Percentiles rank a stretch among this genome's conserved stretches.
These are phyloP conservation scores for Oreortyx pictus DNA, from an alignment of 2,797 vertebrate species.

Conservation along the genomic window DNA sequence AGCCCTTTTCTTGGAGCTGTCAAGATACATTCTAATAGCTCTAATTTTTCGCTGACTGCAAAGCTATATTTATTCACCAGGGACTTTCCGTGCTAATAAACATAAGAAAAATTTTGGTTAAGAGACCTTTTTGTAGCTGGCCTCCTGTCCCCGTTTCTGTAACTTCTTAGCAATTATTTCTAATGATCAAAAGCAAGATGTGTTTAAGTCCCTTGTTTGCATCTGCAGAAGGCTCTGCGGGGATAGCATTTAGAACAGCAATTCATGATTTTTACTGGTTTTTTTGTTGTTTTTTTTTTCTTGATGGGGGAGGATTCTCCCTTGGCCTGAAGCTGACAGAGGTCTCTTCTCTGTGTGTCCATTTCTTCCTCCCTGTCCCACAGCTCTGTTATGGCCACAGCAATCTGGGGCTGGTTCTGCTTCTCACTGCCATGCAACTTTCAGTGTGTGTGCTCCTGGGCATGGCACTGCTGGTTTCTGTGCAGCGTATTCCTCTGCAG, in stretches of 20 bases:
- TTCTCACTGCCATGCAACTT: background rate
- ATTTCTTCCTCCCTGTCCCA: background rate
- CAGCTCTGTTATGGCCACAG: background rate
- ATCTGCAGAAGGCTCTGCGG: background rate
- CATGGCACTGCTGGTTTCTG: background rate
- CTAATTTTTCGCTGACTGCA: background rate
- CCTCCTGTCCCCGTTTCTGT: background rate
- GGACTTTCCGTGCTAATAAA: background rate
- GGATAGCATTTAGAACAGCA: background rate
- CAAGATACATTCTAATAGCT: background rate
- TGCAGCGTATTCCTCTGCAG: background rate
- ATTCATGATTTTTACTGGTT: background rate
- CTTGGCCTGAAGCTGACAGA: background rate
- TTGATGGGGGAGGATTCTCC: background rate
- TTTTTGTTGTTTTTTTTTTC: background rate
- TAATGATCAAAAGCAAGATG: background rate
- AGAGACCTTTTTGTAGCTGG: background rate
- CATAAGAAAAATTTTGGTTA: background rate
- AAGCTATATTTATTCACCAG: background rate
- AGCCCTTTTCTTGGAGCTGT: slow-evolving; percentile 32
- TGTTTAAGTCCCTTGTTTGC: background rate
- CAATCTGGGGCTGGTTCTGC: background rate
- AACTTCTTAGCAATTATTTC: background rate
- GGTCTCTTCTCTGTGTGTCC: background rate
- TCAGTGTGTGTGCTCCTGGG: background rate